Evolutionary conservation across 2,888 invertebrate species (phyloP), one percentile per base, ranked within the genome.

Genomic region (Lasioglossum leucozonium): DNA sequence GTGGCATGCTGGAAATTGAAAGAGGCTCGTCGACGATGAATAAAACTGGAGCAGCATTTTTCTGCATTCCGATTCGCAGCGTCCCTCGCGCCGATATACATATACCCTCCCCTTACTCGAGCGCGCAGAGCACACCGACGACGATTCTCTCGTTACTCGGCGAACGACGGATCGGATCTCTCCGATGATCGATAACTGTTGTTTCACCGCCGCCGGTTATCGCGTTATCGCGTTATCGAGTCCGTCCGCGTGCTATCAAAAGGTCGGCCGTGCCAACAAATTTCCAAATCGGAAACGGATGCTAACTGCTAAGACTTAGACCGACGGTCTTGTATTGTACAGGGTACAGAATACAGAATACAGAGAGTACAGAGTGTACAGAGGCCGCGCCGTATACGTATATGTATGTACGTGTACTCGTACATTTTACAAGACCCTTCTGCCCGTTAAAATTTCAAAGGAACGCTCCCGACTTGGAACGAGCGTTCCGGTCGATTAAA

Each of bases 11-110:
- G 30, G 10, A 30, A 76, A 65, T 26, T 44, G 16, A 44, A 76
- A 30, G 13, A 34, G 26, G 30, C 34, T 65, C 40, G 16, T 4
- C 74, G 62, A 18, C 30, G 62, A 62, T 62, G 62, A 62, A 62
- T 62, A 62, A 62, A 62, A 62, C 62, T 62, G 62, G 62, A 62
- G 30, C 62, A 62, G 62, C 62, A 62, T 62, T 62, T 62, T 62
- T 62, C 62, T 62, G 30, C 62, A 62, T 62, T 30, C 62, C 18
- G 62, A 62, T 34, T 62, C 62, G 55, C n/a, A 55, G 55, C n/a
- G 18, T 30, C 62, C 62, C 62, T 8, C 30, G 30, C 62, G 30
- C 62, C 30, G 62, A 62, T 62, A 30, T 8, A 34, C n/a, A 62
- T 62, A 30, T 8, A 34, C n/a, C 62, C 62, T 16, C 62, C 62